phyloP scores from a whole-genome alignment of 2,888 invertebrate species.

The Achlya flavicornis region DNA sequence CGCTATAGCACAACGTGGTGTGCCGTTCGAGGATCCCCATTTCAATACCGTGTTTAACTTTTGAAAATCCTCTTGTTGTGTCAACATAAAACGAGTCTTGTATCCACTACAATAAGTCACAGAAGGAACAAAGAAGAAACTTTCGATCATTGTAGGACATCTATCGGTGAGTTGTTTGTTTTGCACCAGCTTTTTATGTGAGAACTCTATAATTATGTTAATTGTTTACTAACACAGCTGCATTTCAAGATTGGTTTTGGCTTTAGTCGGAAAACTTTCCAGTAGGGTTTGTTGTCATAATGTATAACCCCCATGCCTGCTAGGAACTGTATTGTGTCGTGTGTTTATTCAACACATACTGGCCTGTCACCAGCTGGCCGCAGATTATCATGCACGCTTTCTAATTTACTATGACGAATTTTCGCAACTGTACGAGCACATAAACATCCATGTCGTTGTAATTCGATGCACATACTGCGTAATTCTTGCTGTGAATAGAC shows the following conservation, averaged over 20 bases:
- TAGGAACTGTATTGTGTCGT: conserved; percentile 24
- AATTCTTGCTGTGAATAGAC: neutral
- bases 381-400: conserved; percentile 67
- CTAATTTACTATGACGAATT: conserved; percentile 78
- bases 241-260: conserved; percentile 19
- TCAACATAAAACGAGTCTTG: neutral
- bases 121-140: conserved; percentile 19
- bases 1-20: conserved; percentile 54
- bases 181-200: conserved; percentile 13
- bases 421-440: conserved; percentile 52
- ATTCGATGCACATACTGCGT: conserved; percentile 45
- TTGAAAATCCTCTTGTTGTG: neutral
- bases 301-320: conserved; percentile 17
- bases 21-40: conserved; percentile 16
- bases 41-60: conserved; percentile 6
- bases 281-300: neutral
- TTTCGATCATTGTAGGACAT: conserved; percentile 18
- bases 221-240: conserved; percentile 17
- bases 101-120: neutral
- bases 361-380: conserved; percentile 40
- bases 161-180: conserved; percentile 33
- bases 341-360: conserved; percentile 30
- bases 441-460: conserved; percentile 47
- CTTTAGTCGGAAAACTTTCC: neutral
- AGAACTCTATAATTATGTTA: conserved; percentile 2